Base-by-base conservation (phyloP, 2,113 vertebrate genomes). In the Sylvietta virens region DNA sequence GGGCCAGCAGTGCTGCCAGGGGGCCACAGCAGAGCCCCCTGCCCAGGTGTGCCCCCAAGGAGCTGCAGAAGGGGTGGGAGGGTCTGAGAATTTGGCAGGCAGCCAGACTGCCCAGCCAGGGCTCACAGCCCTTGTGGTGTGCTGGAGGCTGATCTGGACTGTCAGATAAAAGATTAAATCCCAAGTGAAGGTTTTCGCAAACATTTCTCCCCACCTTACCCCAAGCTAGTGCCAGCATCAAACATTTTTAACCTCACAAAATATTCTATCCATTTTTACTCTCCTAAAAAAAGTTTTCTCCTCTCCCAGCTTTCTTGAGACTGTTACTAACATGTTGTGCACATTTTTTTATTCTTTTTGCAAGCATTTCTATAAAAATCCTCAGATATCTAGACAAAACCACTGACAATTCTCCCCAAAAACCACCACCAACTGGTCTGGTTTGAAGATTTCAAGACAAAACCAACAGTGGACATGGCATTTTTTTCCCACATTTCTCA, bases 81-180 rank as follows among this genome's bases (percentile, higher is more conserved):
- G 44, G 2, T 27, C 61, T 51, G 51, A 45, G 19, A 35, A 53
- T 42, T 14, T 15, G 2, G 66, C 50, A 76, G 83, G 35, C 2
- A 7, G 24, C 1, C 74, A 58, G 31, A 10, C 7, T 30, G 18
- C n/a, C 53, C 16, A 10, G 57, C 20, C 48, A 60, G 47, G 17
- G 11, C 4, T 50, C 57, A 72, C n/a, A 62, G 70, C 65, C 19
- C 0, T 26, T 1, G 5, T 1, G 35, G 19, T 31, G 69, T 23
- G 35, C 84, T 40, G 33, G 51, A 85, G 47, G 45, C n/a, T 86
- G 57, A 26, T 24, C 74, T 35, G 40, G n/a, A 3, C 51, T 37
- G 35, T 10, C 21, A 15, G 15, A n/a, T 30, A 11, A 31, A 67
- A 92, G 37, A 30, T 35, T 53, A 20, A 4, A n/a, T 73, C 61